Base-by-base conservation (phyloP, 2,888 invertebrate genomes). In the Caenorhabditis macrosperma region DNA sequence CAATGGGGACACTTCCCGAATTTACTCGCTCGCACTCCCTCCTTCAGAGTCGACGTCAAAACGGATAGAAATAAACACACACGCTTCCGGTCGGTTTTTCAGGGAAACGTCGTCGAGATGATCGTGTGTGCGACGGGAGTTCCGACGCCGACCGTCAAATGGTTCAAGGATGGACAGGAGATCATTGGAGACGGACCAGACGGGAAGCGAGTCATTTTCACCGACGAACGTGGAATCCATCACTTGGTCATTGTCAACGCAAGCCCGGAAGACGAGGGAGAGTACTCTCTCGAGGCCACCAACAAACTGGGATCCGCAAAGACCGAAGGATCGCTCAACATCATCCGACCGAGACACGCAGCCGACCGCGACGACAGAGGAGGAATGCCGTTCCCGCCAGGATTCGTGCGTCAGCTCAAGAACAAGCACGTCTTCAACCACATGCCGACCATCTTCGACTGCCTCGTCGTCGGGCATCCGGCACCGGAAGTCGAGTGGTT, bases 91-190 rank as follows among this genome's bases (percentile, higher is more conserved):
- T 46, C n/a, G n/a, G n/a, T 57, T 57, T 64, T 66, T 50, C 85
- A 90, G 86, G 90, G 90, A 54, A 85, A 83, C 52, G 83, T 90
- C 28, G 91, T 91, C n/a, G 89, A 90, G 50, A 88, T 92, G 85
- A 88, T 90, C 78, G 91, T 91, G 75, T 87, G 88, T 76, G 89
- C 91, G 7, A 86, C 86, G 1, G 92, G 92, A 33, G 84, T 84
- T 55, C 92, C 92, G 10, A 88, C 85, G 17, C 91, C 92, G 26
- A 90, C 89, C 3, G 89, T 92, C 41, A 88, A 88, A 69, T 92
- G 92, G 92, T 89, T 87, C 63, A 89, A 88, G 72, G 85, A 90
- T 80, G 89, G 88, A 48, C 77, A 86, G 61, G 88, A 90, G 38
- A 71, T 90, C 9, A 66, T 78, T 12, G 82, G 87, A 10, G 88